phyloP scores from a whole-genome alignment of 53 echinoderm and acorn worm genomes.

The Pentamera pediparva region DNA sequence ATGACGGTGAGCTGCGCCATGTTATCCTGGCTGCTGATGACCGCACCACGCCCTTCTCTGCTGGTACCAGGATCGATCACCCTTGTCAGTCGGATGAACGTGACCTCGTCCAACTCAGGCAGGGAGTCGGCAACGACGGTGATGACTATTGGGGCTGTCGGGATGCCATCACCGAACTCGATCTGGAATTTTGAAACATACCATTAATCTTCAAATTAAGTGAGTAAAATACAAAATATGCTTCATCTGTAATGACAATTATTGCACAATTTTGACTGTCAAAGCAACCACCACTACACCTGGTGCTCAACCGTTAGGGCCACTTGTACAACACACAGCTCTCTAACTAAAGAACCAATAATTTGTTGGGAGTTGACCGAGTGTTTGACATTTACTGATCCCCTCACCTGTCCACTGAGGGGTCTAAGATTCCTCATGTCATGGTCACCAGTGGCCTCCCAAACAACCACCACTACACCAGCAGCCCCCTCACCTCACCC shows the following conservation, averaged over 20 bases:
- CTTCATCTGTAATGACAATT: not conserved
- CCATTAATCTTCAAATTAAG: not conserved
- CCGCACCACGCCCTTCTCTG: conserved; percentile 65
- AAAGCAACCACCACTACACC: too few relatives aligned
- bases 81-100: conserved; percentile 61
- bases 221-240: not conserved
- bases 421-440: conserved; percentile 60
- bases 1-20: conserved; percentile 60
- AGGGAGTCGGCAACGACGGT: conserved; percentile 63
- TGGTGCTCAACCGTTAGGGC: conserved; percentile 66
- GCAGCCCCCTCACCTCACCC: conserved; percentile 72
- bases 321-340: too few relatives aligned
- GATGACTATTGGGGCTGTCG: conserved; percentile 77
- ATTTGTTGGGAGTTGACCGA: too few relatives aligned
- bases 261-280: too few relatives aligned
- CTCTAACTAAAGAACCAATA: too few relatives aligned
- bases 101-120: conserved; percentile 90
- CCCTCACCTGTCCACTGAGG: conserved; percentile 71
- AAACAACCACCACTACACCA: conserved; percentile 76
- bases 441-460: conserved; percentile 73
- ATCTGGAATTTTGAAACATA: conserved; percentile 51
- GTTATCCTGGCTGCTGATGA: conserved; percentile 54
- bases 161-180: conserved; percentile 74
- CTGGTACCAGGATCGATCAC: conserved; percentile 76
- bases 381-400: too few relatives aligned